These are phyloP conservation scores for Rhingia campestris DNA, from an alignment of 2,888 invertebrate genomes.

Conservation along the genomic window DNA sequence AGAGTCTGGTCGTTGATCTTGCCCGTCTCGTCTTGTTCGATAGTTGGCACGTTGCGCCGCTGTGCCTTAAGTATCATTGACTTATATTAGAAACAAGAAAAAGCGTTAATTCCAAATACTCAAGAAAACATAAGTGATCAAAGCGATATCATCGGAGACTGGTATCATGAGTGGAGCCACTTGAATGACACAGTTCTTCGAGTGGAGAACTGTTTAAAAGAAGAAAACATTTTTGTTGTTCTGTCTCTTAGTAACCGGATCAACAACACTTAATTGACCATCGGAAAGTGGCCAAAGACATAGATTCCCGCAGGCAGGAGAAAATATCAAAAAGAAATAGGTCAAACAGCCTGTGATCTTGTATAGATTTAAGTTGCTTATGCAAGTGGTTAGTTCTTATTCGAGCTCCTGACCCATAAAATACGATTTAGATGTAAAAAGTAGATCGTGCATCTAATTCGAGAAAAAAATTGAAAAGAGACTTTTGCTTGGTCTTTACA, in stretches of 20 bases:
- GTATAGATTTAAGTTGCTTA: constrained; percentile 1
- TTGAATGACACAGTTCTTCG: constrained; percentile 37
- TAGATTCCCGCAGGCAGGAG: constrained; percentile 28
- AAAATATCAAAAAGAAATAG: constrained; percentile 42
- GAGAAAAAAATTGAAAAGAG: background rate
- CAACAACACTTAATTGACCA: constrained; percentile 21
- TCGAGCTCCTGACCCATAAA: constrained; percentile 43
- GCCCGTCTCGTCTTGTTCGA: constrained; percentile 3
- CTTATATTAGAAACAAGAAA: constrained; percentile 6
- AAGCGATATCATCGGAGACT: background rate
- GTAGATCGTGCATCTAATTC: background rate
- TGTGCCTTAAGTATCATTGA: background rate
- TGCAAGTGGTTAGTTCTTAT: constrained; percentile 10
- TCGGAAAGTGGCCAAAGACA: constrained; percentile 37
- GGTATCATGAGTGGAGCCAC: constrained; percentile 3
- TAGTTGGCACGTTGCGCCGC: background rate
- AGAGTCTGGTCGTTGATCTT: constrained; percentile 10
- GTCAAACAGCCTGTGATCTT: constrained; percentile 38
- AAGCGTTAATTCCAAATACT: background rate
- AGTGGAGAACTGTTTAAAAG: constrained; percentile 15
- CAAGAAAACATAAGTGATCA: constrained; percentile 6
- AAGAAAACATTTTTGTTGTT: constrained; percentile 45
- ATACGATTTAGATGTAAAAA: background rate
- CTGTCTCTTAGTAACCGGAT: constrained; percentile 58
- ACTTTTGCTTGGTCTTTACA: background rate